Conservation (phyloP, 2,888 invertebrate genomes). For the Ceratothoa steindachneri region DNA sequence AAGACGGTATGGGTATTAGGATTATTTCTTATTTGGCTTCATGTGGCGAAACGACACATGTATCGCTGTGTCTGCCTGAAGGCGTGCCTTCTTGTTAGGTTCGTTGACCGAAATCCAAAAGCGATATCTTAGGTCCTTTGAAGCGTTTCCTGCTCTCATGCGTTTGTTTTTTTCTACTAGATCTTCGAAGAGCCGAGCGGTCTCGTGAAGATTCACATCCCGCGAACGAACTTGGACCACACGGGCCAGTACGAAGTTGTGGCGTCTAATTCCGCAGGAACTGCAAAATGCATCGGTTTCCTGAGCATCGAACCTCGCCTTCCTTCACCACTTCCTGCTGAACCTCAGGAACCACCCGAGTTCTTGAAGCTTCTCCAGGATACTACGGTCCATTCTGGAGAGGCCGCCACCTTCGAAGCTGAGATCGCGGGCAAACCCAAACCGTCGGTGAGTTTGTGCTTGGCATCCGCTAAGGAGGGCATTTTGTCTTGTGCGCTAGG, state of each 20-base stretch:
- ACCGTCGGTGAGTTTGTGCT: conserved; percentile 57
- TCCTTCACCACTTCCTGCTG: conserved; percentile 29
- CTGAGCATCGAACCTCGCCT: conserved; percentile 38
- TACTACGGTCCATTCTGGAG: conserved; percentile 67
- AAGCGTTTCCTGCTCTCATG: too few species aligned
- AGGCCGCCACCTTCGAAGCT: conserved; percentile 66
- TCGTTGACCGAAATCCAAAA: too few species aligned
- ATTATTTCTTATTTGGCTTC: too few species aligned
- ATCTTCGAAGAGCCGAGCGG: conserved; percentile 57
- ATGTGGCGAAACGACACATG: too few species aligned
- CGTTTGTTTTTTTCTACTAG: too few species aligned
- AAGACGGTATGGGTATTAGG: too few species aligned
- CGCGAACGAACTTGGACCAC: conserved; percentile 71
- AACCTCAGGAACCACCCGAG: conserved; percentile 59
- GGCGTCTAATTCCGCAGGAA: conserved; percentile 67
- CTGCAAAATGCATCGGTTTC: conserved; percentile 59
- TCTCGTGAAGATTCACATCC: conserved; percentile 64
- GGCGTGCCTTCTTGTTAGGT: too few species aligned
- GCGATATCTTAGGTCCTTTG: too few species aligned
- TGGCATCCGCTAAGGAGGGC: background rate
- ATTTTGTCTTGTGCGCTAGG: conserved; percentile 2
- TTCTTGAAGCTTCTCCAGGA: conserved; percentile 68
- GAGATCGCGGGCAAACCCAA: conserved; percentile 65
- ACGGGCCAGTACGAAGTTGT: conserved; percentile 68
- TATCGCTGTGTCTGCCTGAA: too few species aligned